Conservation (phyloP, 2,797 vertebrate genomes). For the Darevskia mixta region DNA sequence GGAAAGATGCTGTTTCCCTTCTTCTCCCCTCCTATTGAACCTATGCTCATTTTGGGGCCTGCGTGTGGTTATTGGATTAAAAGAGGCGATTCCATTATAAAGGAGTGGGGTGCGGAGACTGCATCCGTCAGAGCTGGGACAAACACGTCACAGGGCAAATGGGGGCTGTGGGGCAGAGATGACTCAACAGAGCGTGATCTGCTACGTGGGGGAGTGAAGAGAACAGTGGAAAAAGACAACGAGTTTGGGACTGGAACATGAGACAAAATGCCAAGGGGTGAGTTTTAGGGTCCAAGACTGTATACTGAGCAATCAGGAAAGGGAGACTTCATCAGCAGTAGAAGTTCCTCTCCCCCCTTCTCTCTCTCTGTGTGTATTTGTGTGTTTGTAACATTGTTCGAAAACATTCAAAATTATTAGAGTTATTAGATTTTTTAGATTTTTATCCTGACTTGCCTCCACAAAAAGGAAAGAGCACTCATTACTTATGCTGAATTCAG, state of each 20-base stretch:
- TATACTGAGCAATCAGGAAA: accelerated
- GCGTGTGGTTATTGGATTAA: conserved; percentile 47
- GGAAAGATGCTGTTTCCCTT: neutral
- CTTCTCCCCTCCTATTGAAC: neutral
- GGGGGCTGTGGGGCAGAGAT: conserved; percentile 73
- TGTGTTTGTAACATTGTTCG: neutral
- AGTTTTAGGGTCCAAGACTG: neutral
- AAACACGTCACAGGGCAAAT: conserved; percentile 84
- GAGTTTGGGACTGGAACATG: neutral
- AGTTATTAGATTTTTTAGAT: neutral
- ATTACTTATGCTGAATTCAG: neutral
- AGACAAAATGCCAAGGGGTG: neutral
- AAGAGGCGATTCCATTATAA: conserved; percentile 79
- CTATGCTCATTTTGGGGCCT: neutral
- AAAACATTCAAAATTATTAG: neutral
- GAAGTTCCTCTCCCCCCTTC: too few relatives aligned
- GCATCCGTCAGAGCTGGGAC: conserved; percentile 85
- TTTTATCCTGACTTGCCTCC: too few relatives aligned
- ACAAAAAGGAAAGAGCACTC: neutral
- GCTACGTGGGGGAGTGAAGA: conserved; percentile 22
- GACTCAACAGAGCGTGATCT: conserved; percentile 72
- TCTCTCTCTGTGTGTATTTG: neutral
- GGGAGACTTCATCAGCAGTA: too few relatives aligned
- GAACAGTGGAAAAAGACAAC: neutral
- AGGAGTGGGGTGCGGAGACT: conserved; percentile 64